A percentile compares a stretch with the other conserved stretches of the same genome.
Conservation (phyloP, 2,888 invertebrate species). For the Cosmopolites sordidus region DNA sequence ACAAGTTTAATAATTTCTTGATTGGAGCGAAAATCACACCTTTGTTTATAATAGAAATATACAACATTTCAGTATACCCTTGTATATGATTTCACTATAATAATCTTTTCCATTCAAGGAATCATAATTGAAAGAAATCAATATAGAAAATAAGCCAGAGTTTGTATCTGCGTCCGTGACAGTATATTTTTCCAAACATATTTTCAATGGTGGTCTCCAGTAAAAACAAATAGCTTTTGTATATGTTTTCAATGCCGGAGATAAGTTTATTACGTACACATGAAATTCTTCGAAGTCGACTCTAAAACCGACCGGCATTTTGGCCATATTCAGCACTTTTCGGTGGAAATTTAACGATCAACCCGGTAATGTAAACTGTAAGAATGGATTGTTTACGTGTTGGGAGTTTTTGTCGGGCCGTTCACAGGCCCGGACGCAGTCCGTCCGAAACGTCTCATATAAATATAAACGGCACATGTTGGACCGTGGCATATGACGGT, state of each 20-base stretch:
- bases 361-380: slow-evolving; percentile 25
- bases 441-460: slow-evolving; percentile 26
- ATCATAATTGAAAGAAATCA: no score
- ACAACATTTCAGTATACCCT: no score
- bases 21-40: no score
- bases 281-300: background rate
- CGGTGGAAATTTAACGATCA: slow-evolving; percentile 13
- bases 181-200: background rate
- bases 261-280: background rate
- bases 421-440: slow-evolving; percentile 4
- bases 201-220: background rate
- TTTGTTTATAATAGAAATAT: no score
- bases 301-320: slow-evolving; percentile 9
- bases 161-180: no score
- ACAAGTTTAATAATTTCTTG: no score
- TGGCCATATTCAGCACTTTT: slow-evolving; percentile 26
- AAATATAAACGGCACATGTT: slow-evolving; percentile 25
- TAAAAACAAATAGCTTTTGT: background rate
- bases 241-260: background rate
- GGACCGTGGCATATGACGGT: slow-evolving; percentile 22
- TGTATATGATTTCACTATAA: no score
- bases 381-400: slow-evolving; percentile 26
- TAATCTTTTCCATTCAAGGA: no score
- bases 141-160: no score
- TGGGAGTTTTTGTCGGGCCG: slow-evolving; percentile 24